These are phyloP conservation scores for Loripinus fragilis DNA, from an alignment of 2,888 invertebrate genomes.

Conservation along the genomic window DNA sequence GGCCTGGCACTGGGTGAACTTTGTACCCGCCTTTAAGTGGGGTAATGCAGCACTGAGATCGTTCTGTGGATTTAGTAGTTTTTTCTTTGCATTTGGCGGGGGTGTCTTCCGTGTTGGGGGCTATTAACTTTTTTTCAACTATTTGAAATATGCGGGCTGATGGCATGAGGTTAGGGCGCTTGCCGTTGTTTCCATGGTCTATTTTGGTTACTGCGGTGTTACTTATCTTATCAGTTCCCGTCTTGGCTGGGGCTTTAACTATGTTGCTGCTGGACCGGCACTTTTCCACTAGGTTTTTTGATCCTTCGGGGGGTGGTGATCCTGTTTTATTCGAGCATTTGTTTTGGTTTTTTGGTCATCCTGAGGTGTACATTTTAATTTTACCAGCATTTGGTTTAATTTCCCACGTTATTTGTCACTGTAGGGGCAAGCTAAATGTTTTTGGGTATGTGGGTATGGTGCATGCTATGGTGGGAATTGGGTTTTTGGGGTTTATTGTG, in stretches of 20 bases:
- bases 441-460: constrained; percentile 91
- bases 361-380: constrained; percentile 94
- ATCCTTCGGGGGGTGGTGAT: constrained; percentile 91
- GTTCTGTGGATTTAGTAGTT: constrained; percentile 90
- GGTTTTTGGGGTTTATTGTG: constrained; percentile 92
- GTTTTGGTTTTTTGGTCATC: constrained; percentile 95
- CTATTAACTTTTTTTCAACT: constrained; percentile 92
- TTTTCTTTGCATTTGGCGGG: constrained; percentile 91
- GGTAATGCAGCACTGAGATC: constrained; percentile 87
- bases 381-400: constrained; percentile 92
- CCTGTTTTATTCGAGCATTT: constrained; percentile 92
- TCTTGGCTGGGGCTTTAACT: constrained; percentile 91
- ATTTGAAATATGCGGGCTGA: constrained; percentile 89
- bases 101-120: constrained; percentile 88
- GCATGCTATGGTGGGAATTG: constrained; percentile 93
- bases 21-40: constrained; percentile 89
- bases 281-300: constrained; percentile 92
- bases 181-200: constrained; percentile 90
- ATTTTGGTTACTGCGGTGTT: constrained; percentile 88
- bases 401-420: constrained; percentile 89
- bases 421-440: constrained; percentile 87
- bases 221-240: constrained; percentile 89
- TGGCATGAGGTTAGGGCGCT: constrained; percentile 87
- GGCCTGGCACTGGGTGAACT: constrained; percentile 91
- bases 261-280: constrained; percentile 92